phyloP scores from a whole-genome alignment of 92 coral and sea anemone species.

The Meandrina meandrites region DNA sequence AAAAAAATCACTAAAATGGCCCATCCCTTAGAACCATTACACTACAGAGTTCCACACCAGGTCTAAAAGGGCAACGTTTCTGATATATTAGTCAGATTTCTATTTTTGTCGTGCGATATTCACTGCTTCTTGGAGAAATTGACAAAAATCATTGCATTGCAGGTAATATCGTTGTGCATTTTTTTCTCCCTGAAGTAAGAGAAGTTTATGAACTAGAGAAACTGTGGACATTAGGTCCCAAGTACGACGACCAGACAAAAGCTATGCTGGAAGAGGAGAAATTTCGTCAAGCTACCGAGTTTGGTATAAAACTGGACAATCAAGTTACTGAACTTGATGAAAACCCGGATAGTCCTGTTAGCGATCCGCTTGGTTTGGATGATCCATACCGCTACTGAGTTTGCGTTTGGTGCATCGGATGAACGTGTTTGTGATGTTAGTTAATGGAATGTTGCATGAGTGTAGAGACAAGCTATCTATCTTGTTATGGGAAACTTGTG shows the following conservation, averaged over 20 bases:
- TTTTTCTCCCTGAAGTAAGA: conserved; percentile 90
- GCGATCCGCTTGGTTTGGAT: not conserved
- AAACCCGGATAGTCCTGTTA: not conserved
- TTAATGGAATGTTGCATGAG: not conserved
- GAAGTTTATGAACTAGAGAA: conserved; percentile 92
- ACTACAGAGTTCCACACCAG: no score
- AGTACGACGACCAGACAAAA: conserved; percentile 87
- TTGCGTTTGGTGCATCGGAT: not conserved
- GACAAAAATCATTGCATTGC: not conserved
- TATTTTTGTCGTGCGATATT: no score
- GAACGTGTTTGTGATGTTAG: not conserved
- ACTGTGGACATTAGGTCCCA: conserved; percentile 94
- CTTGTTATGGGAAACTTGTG: no score
- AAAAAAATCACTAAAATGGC: no score
- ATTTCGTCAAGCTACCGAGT: conserved; percentile 19
- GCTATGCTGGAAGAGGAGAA: conserved; percentile 74
- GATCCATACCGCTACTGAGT: not conserved
- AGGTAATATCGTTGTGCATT: conserved; percentile 90
- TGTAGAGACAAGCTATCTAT: not conserved
- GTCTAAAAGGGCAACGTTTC: not conserved
- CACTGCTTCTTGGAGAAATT: not conserved
- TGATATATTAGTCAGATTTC: not conserved
- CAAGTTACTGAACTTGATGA: not conserved
- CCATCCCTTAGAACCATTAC: no score
- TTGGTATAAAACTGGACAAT: conserved; percentile 13